Conservation (phyloP, 2,888 invertebrate species). For the Bimastos eiseni region DNA sequence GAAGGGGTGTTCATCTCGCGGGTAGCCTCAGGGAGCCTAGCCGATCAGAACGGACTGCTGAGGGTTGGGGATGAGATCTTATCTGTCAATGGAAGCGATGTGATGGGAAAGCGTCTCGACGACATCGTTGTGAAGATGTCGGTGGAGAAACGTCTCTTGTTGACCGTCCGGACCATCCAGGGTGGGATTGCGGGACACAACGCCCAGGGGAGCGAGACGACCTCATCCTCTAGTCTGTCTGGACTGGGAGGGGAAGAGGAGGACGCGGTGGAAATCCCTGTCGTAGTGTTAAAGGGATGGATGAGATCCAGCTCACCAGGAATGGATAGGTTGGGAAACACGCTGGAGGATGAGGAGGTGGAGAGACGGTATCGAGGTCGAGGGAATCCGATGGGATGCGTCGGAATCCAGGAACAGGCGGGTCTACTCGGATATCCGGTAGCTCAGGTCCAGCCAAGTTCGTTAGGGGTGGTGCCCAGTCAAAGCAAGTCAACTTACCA, state of each 20-base stretch:
- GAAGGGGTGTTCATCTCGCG: slow-evolving; percentile 98
- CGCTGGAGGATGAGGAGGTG: background rate
- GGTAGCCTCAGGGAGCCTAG: slow-evolving; percentile 88
- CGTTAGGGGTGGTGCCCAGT: background rate
- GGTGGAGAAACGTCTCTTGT: slow-evolving; percentile 89
- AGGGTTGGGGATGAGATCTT: slow-evolving; percentile 97
- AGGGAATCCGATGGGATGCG: background rate
- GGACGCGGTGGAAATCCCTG: background rate
- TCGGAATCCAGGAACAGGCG: background rate
- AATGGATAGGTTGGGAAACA: background rate
- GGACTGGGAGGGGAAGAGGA: slow-evolving; percentile 32
- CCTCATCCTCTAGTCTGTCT: slow-evolving; percentile 20
- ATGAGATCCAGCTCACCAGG: background rate
- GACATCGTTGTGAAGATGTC: slow-evolving; percentile 99
- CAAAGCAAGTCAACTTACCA: background rate
- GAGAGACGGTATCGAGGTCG: background rate
- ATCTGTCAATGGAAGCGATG: slow-evolving; percentile 95
- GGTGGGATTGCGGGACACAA: background rate
- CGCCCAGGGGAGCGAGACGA: slow-evolving; percentile 3
- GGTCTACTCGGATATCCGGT: background rate
- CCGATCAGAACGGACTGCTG: slow-evolving; percentile 93
- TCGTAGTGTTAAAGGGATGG: background rate
- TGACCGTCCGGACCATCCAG: slow-evolving; percentile 76
- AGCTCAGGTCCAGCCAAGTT: background rate
- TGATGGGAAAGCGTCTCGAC: slow-evolving; percentile 94